A percentile compares a stretch with the other conserved stretches of the same genome.
Evolutionary conservation across 1,140 invertebrate genomes (phyloP).

Genomic region (Papilio polytes): DNA sequence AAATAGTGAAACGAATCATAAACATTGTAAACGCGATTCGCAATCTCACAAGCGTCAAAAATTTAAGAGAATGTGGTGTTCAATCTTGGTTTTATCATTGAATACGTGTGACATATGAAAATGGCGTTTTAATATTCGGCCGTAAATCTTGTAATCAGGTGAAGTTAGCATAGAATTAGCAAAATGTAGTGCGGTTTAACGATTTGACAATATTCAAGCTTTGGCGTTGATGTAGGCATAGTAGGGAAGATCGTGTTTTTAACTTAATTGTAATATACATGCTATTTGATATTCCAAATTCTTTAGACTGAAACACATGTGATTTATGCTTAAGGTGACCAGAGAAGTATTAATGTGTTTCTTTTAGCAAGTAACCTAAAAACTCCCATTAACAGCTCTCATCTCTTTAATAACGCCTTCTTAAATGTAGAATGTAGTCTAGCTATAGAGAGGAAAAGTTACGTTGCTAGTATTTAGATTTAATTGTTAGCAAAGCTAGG

Average conservation of each 20-base stretch:
- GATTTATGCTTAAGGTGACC: conserved; percentile 11
- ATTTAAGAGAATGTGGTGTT: too few species aligned
- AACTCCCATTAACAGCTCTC: not conserved
- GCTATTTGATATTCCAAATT: conserved; percentile 19
- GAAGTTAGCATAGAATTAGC: not conserved
- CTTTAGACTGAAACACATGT: conserved; percentile 32
- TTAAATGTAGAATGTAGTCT: not conserved
- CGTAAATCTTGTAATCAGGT: too few species aligned
- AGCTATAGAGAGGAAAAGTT: not conserved
- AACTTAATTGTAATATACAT: too few species aligned
- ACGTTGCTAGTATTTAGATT: not conserved
- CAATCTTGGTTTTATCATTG: too few species aligned
- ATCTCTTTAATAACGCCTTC: not conserved
- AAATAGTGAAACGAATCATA: too few species aligned
- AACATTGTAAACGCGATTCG: too few species aligned
- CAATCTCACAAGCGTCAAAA: too few species aligned
- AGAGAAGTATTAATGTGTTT: conserved; percentile 7
- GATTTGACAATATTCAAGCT: not conserved
- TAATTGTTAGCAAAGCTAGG: not conserved
- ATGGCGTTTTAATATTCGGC: too few species aligned
- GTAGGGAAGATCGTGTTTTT: too few species aligned
- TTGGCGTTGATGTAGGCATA: not conserved
- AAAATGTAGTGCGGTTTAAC: not conserved
- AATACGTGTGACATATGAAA: too few species aligned
- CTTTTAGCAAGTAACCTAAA: not conserved